Base-by-base conservation (phyloP, 2,113 vertebrate genomes). In the Chascanopsetta lugubris region DNA sequence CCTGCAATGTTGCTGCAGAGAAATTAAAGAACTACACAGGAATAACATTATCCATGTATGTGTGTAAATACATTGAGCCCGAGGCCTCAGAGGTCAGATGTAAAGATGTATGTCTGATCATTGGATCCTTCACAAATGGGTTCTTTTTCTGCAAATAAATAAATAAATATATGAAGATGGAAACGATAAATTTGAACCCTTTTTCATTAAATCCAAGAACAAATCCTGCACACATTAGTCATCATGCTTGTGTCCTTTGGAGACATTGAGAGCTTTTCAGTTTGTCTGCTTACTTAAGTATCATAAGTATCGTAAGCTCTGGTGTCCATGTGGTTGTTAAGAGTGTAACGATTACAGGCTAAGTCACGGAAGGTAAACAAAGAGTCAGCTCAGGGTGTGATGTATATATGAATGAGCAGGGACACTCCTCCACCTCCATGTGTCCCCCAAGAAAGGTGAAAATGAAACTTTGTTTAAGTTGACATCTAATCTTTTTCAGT, bases 401-500 rank as follows among this genome's bases (percentile, higher is more conserved):
- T 18, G 66, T 27, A 53, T 36, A 38, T 38, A 38, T 38, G 53
- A 74, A 77, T 75, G 6, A 48, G 32, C 43, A 29, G 77, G 62
- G 58, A 72, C 72, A 36, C 58, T 65, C 64, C 58, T 51, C 3
- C 42, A 29, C 26, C 70, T 45, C 27, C 8, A n/a, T 9, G 40
- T 53, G 40, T 48, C 48, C 53, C 64, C 8, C 26, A 43, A 58
- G 51, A 65, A 69, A 78, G 69, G 75, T 83, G 85, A 85, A 89
- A 84, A 84, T 56, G 80, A 87, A 77, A 87, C 87, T 80, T 81
- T 84, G 79, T 90, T 85, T 69, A 64, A 75, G 74, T 69, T 62
- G 75, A 86, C 61, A 86, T 89, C 59, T 72, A 85, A 88, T 88
- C 62, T 86, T 82, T 85, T 81, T 71, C 71, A 77, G 81, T 72